Evolutionary conservation across 2,113 vertebrate genomes (phyloP).

Genomic region (Ptyas mucosa): DNA sequence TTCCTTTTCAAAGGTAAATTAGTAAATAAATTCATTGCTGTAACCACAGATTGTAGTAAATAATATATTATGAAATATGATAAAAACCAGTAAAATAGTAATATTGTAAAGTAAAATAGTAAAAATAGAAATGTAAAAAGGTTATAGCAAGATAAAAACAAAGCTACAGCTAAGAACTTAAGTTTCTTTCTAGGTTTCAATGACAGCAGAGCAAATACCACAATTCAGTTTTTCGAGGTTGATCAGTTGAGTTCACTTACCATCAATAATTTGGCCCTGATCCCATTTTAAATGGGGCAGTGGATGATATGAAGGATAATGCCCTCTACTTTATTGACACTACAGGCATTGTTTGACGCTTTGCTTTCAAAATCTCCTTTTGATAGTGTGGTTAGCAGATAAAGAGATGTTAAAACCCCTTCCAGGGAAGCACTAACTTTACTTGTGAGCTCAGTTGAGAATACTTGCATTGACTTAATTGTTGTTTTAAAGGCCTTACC

Average conservation of each 20-base stretch:
- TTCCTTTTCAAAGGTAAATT: not conserved
- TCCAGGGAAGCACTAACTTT: not conserved
- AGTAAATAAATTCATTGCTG: not conserved
- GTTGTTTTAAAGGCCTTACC: not conserved
- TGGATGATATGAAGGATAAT: not conserved
- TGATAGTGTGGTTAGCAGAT: not conserved
- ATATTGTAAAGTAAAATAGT: not conserved
- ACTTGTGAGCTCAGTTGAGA: not conserved
- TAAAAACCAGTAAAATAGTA: not conserved
- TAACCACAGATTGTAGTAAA: not conserved
- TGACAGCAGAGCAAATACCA: not conserved
- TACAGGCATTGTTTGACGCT: not conserved
- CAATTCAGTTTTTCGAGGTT: not conserved
- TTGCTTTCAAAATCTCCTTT: not conserved
- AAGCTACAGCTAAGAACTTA: not conserved
- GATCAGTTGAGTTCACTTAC: not conserved
- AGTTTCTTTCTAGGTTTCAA: not conserved
- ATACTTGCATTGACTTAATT: not conserved
- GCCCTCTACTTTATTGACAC: not conserved
- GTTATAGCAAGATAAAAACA: not conserved
- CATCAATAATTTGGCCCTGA: not conserved
- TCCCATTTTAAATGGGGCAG: not conserved
- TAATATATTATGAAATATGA: not conserved
- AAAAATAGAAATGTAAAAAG: not conserved
- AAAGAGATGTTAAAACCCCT: not conserved